These are phyloP conservation scores for Gymnodraco acuticeps DNA, from an alignment of 2,797 vertebrate genomes.

Conservation along the genomic window DNA sequence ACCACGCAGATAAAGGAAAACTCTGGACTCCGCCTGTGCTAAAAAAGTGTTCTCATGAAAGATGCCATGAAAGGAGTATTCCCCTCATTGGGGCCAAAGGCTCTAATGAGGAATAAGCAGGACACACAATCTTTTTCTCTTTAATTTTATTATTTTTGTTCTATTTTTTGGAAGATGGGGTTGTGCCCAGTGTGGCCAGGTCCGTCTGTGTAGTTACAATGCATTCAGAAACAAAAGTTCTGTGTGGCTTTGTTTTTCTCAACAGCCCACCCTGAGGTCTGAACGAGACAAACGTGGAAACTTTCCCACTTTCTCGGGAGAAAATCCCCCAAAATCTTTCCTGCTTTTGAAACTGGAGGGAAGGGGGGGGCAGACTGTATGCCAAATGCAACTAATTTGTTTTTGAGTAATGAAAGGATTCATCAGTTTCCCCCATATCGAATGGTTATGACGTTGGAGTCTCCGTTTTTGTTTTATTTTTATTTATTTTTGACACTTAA, in stretches of 20 bases:
- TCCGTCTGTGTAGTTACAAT: slow-evolving; percentile 65
- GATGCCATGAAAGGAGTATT: slow-evolving; percentile 76
- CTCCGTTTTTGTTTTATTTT: slow-evolving; percentile 57
- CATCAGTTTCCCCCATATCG: slow-evolving; percentile 57
- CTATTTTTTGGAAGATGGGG: slow-evolving; percentile 45
- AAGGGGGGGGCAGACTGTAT: slow-evolving; percentile 45
- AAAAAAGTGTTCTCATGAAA: slow-evolving; percentile 56
- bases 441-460: slow-evolving; percentile 75
- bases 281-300: slow-evolving; percentile 56
- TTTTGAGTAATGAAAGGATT: slow-evolving; percentile 65
- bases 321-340: slow-evolving; percentile 52
- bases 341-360: slow-evolving; percentile 65
- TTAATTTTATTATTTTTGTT: slow-evolving; percentile 7
- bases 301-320: slow-evolving; percentile 54
- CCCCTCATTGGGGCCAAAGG: slow-evolving; percentile 72
- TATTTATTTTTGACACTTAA: slow-evolving; percentile 80
- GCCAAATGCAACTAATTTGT: slow-evolving; percentile 73
- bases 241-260: slow-evolving; percentile 57
- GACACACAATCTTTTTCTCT: slow-evolving; percentile 59
- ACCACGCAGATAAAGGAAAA: slow-evolving; percentile 73
- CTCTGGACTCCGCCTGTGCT: slow-evolving; percentile 68
- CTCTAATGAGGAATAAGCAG: slow-evolving; percentile 74
- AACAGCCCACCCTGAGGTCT: slow-evolving; percentile 55
- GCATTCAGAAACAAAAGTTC: slow-evolving; percentile 58
- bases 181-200: slow-evolving; percentile 49